phyloP scores from a whole-genome alignment of 2,113 vertebrate genomes.

The Chaenocephalus aceratus region DNA sequence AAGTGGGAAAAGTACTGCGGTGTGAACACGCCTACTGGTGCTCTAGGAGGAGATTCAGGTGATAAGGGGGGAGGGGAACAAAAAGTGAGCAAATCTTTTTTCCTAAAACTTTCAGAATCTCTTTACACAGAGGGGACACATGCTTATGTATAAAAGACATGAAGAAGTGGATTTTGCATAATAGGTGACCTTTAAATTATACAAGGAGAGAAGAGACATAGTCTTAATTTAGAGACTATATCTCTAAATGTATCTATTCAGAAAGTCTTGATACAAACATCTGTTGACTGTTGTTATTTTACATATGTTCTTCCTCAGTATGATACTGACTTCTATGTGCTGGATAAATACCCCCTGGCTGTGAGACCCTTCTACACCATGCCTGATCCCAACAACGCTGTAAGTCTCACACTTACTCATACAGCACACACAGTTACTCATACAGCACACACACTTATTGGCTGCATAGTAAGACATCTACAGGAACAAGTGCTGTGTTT shows the following conservation, averaged over 20 bases:
- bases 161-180: too few relatives aligned
- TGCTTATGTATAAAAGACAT: too few relatives aligned
- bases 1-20: too few relatives aligned
- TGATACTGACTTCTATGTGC: slow-evolving; percentile 98
- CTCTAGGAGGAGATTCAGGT: too few relatives aligned
- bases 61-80: too few relatives aligned
- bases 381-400: slow-evolving; percentile 93
- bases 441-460: neutral
- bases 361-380: slow-evolving; percentile 99
- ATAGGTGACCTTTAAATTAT: too few relatives aligned
- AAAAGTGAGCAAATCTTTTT: too few relatives aligned
- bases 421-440: neutral
- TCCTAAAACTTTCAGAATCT: too few relatives aligned
- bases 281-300: neutral
- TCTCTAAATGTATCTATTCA: neutral
- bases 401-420: slow-evolving; percentile 78
- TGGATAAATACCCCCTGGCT: slow-evolving; percentile 98
- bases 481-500: neutral
- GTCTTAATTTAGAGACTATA: neutral
- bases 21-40: too few relatives aligned
- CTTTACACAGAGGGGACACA: too few relatives aligned
- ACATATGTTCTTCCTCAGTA: slow-evolving; percentile 84
- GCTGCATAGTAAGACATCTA: neutral
- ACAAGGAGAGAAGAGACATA: neutral
- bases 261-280: neutral